These are phyloP conservation scores for Heliconius erato DNA, from an alignment of 2,888 invertebrate genomes.

Conservation along the genomic window DNA sequence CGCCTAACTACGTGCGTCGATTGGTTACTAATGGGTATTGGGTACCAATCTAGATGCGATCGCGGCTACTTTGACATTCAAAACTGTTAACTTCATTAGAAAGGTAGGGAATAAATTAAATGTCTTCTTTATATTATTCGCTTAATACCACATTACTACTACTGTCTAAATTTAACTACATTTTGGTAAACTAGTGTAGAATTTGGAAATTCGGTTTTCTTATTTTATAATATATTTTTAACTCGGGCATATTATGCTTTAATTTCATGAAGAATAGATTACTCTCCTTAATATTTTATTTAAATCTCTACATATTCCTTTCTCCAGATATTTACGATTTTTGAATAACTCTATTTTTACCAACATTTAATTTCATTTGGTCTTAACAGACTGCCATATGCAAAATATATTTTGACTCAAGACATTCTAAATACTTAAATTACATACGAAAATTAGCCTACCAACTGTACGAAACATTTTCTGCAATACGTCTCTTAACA, in stretches of 20 bases:
- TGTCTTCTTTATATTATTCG: neutral
- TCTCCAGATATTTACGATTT: neutral
- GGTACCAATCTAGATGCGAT: slow-evolving; percentile 39
- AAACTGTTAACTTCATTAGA: slow-evolving; percentile 35
- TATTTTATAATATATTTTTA: neutral
- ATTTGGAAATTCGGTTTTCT: no score
- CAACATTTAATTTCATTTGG: no score
- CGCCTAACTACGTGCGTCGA: slow-evolving; percentile 13
- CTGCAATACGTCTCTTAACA: slow-evolving; percentile 7
- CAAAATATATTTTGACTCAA: neutral
- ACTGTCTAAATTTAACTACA: no score
- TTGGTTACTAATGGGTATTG: slow-evolving; percentile 31
- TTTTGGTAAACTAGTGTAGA: no score
- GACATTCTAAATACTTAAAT: neutral
- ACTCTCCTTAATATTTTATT: neutral
- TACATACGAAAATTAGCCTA: slow-evolving; percentile 2
- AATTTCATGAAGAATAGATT: neutral
- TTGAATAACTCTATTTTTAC: no score
- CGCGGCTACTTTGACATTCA: slow-evolving; percentile 45
- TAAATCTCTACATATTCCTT: neutral
- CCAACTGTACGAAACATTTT: neutral
- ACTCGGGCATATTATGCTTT: neutral
- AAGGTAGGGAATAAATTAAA: slow-evolving; percentile 17
- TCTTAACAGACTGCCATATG: no score
- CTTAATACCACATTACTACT: neutral